Conservation (phyloP, 1,140 invertebrate genomes). For the Cydia fagiglandana region DNA sequence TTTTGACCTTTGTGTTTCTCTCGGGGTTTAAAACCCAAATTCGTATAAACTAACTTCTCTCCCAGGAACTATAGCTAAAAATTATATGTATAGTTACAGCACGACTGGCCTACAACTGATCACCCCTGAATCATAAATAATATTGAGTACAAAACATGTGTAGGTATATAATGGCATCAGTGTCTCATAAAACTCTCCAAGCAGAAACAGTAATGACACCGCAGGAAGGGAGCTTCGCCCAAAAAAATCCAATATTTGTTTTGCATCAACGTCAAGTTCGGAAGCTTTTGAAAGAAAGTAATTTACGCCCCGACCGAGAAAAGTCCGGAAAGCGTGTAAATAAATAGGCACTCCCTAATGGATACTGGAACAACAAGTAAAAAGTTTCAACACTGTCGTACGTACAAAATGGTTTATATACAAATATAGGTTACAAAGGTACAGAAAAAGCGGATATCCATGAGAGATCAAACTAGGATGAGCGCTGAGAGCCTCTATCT, state of each 20-base stretch:
- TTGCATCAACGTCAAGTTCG: constrained; percentile 26
- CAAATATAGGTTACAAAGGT: too few relatives aligned
- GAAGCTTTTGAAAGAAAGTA: constrained; percentile 24
- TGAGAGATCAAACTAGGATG: too few relatives aligned
- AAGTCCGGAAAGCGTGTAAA: constrained; percentile 27
- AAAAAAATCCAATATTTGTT: constrained; percentile 30
- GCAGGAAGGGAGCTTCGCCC: not conserved
- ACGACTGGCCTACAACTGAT: too few relatives aligned
- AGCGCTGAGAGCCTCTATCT: too few relatives aligned
- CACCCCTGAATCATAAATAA: not conserved
- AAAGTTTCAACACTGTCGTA: not conserved
- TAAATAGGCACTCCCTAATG: constrained; percentile 7
- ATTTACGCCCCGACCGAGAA: constrained; percentile 9
- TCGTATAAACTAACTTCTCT: too few relatives aligned
- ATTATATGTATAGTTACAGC: too few relatives aligned
- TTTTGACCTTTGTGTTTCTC: too few relatives aligned
- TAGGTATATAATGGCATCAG: not conserved
- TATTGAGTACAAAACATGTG: constrained; percentile 15
- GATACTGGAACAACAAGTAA: not conserved
- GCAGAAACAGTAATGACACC: not conserved
- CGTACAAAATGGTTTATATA: too few relatives aligned
- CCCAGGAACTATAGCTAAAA: too few relatives aligned
- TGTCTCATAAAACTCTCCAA: constrained; percentile 6
- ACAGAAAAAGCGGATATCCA: too few relatives aligned
- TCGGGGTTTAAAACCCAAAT: too few relatives aligned